Percentiles rank a stretch among this genome's conserved stretches.
Evolutionary conservation across 2,797 vertebrate genomes (phyloP).

Genomic region (Brotula barbata): DNA sequence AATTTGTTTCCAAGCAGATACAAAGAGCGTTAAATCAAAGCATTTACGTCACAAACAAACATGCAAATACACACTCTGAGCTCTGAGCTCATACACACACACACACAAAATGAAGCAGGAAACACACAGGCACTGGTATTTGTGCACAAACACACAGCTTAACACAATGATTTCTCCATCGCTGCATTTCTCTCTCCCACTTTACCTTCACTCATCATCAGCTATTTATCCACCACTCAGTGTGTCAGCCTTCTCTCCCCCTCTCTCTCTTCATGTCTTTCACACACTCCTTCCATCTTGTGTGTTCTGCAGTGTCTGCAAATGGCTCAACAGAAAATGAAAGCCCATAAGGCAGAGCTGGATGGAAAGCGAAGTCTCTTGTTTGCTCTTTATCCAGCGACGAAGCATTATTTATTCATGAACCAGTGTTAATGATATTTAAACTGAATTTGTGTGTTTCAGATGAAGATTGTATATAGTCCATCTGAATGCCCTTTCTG

Average conservation of each 20-base stretch:
- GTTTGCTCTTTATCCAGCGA: too few species aligned
- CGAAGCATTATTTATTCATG: too few species aligned
- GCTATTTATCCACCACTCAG: conserved; percentile 29
- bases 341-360: neutral
- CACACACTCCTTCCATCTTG: conserved; percentile 6
- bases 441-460: neutral
- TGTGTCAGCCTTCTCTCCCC: conserved; percentile 13
- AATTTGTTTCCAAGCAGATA: too few species aligned
- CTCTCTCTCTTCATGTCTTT: conserved; percentile 3
- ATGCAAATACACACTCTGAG: neutral
- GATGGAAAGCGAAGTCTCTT: neutral
- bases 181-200: neutral
- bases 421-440: too few species aligned
- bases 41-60: neutral
- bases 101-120: neutral
- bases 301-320: conserved; percentile 34
- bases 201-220: conserved; percentile 30
- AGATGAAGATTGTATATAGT: too few species aligned
- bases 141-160: neutral
- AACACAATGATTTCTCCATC: conserved; percentile 11
- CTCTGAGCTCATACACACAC: neutral
- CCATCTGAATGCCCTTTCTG: too few species aligned
- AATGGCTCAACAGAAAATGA: conserved; percentile 18
- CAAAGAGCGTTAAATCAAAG: too few species aligned
- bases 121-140: conserved; percentile 5